A percentile compares a stretch with the other conserved stretches of the same genome.
These are phyloP conservation scores for Ormia ochracea DNA, from an alignment of 2,888 invertebrate species.

Conservation along the genomic window DNA sequence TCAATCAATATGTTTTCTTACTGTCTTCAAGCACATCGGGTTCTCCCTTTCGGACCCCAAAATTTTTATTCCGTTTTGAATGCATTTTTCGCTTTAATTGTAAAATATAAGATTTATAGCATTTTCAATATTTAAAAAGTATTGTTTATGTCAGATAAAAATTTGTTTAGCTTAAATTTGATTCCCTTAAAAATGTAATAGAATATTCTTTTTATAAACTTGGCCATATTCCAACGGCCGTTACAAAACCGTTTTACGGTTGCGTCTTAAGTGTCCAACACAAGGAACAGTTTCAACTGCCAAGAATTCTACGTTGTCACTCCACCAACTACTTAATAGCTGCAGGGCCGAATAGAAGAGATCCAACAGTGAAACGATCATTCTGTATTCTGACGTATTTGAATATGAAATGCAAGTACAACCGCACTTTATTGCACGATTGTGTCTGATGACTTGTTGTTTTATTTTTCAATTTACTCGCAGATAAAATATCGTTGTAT, in stretches of 20 bases:
- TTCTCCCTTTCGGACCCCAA: no score
- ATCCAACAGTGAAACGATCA: neutral
- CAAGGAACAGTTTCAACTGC: neutral
- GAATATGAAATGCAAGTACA: constrained; percentile 24
- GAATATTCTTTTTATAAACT: neutral
- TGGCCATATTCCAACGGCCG: constrained; percentile 24
- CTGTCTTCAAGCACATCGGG: no score
- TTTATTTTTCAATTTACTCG: constrained; percentile 2
- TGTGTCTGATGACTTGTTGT: neutral
- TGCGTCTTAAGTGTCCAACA: constrained; percentile 10
- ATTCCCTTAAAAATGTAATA: no score
- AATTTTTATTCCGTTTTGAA: no score
- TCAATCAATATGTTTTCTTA: no score
- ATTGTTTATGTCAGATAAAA: no score
- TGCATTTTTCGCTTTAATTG: no score
- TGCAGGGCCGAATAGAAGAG: neutral
- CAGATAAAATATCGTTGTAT: constrained; percentile 8
- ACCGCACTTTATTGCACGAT: constrained; percentile 18
- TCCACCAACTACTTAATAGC: constrained; percentile 9
- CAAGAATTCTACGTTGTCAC: neutral
- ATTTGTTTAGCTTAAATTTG: no score
- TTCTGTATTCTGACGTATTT: constrained; percentile 21
- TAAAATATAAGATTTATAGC: no score
- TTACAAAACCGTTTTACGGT: constrained; percentile 31
- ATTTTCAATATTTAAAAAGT: no score